These are phyloP conservation scores for Crotalus tigris DNA, from an alignment of 2,113 vertebrate genomes.

Conservation along the genomic window DNA sequence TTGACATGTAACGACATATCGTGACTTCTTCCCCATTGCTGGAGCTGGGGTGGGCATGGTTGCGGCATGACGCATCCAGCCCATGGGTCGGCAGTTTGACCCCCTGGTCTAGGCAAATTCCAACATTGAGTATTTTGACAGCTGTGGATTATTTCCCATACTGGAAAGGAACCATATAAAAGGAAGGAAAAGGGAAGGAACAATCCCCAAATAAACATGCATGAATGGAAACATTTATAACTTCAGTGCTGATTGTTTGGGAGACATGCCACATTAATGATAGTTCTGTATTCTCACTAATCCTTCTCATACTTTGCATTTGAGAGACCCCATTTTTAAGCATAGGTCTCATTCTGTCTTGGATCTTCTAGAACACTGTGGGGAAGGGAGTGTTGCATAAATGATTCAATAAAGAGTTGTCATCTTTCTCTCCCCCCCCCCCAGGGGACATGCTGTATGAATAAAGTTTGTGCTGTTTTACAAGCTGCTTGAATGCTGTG, in stretches of 20 bases:
- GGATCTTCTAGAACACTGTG: background rate
- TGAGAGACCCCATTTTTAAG: conserved; percentile 13
- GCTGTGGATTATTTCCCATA: background rate
- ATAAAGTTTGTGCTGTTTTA: conserved; percentile 30
- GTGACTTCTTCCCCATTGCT: accelerated
- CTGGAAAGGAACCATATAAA: background rate
- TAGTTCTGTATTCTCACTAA: background rate
- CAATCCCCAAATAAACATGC: background rate
- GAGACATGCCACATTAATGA: background rate
- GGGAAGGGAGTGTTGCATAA: background rate
- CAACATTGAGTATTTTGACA: background rate
- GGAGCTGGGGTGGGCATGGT: background rate
- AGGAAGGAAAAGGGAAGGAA: background rate
- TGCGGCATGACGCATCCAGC: background rate
- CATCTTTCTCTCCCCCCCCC: background rate
- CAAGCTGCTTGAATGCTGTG: conserved; percentile 9
- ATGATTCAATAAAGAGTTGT: conserved; percentile 16
- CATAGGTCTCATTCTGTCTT: background rate
- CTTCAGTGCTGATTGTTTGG: background rate
- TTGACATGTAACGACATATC: accelerated
- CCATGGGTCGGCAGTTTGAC: accelerated
- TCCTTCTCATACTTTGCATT: background rate
- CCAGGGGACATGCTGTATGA: background rate
- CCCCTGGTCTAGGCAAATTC: background rate
- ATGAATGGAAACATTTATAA: background rate